Evolutionary conservation across 2,888 invertebrate species (phyloP), one percentile per base, ranked within the genome.

Genomic region (Ellobium chinense): DNA sequence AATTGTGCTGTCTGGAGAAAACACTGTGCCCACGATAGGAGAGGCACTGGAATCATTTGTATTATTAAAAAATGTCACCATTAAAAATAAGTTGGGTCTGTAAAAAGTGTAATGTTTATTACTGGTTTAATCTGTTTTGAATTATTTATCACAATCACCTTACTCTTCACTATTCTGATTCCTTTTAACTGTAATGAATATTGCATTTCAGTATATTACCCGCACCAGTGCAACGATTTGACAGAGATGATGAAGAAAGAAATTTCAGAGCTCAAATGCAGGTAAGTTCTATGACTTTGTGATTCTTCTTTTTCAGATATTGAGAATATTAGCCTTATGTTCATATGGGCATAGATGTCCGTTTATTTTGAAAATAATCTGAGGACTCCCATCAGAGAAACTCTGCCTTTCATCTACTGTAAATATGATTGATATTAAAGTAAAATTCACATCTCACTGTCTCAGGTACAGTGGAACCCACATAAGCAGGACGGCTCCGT

Each of bases 151-250:
- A n/a, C n/a, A n/a, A n/a, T n/a, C 46, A 18, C 9, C 46, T 7
- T 46, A 12, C 46, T 18, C 18, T 46, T 46, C 18, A 46, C 18
- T 46, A 46, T 46, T 7, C 18, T 46, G 46, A 46, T 46, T 46
- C 18, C 18, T 18, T 7, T 46, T 46, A 12, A 9, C 9, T 46
- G 18, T 46, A 12, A 12, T 46, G 7, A 9, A 46, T 46, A 12
- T 18, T 18, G 1, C 7, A 56, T 91, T 93, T 78, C 89, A 98
- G 97, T 90, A 94, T 98, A 84, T 93, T 99, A 82, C 98, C 98
- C 65, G 95, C 96, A 34, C 98, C 98, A 0, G 95, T 96, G 0
- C 97, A 98, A 93, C 95, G 96, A 54, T 97, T 97, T 96, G 98
- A 98, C 91, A 94, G 97, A 86, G 97, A 97, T 91, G 97, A 97